Base-by-base conservation (phyloP, 2,888 invertebrate genomes). In the Aspidapion aeneum region DNA sequence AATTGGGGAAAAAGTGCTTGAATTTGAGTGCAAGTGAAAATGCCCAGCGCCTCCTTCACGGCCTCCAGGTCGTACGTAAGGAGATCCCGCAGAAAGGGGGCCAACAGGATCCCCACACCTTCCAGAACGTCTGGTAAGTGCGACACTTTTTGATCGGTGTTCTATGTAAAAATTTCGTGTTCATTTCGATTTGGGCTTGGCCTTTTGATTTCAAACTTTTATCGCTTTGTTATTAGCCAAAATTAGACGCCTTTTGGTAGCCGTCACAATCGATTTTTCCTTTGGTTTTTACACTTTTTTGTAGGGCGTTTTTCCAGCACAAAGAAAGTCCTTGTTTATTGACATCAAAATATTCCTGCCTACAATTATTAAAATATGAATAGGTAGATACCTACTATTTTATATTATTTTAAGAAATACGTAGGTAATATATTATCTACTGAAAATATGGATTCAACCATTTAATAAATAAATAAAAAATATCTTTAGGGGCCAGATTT, bases 11-110 rank as follows among this genome's bases (percentile, higher is more conserved):
- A 66, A 69, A 66, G 83, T 74, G 74, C 72, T 71, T 72, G 71
- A 76, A 76, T 74, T 73, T 74, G 73, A 71, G 75, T 72, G 74
- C 70, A 71, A 82, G 82, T 82, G 83, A 91, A 88, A 84, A 93
- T 94, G 94, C 94, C 94, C 87, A 94, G 94, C 87, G 94, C 94
- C 85, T 94, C 94, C 82, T 93, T 94, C 84, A 92, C 93, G 81
- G 92, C 93, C 83, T 91, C 93, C 83, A 90, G 93, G 86, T 91
- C 92, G 84, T 93, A 92, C 85, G 90, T 92, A 79, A 89, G 94
- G 82, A 89, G 94, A 84, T 94, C 94, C 81, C 88, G 93, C 81
- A 90, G 94, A 85, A 93, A 94, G 90, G 92, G 91, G 81, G 91
- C 90, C 76, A 93, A 93, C 84, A 88, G 94, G 80, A 91, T 90